These are phyloP conservation scores for Eristalis tenax DNA, from an alignment of 2,888 invertebrate species.

Conservation along the genomic window DNA sequence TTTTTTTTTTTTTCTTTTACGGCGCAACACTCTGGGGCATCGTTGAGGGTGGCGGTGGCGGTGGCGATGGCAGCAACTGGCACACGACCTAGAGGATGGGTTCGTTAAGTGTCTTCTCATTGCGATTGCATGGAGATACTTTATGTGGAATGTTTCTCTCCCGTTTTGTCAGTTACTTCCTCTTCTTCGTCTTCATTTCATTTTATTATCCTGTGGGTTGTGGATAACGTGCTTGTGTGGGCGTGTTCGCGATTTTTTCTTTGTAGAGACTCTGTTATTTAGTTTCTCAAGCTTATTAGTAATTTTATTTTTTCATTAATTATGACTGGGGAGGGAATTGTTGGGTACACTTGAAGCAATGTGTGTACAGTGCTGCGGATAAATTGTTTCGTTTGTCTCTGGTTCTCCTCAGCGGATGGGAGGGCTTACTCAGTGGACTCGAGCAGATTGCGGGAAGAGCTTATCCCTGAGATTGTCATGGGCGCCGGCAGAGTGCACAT, in stretches of 20 bases:
- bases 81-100: neutral
- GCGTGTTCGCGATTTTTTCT: too few species aligned
- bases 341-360: neutral
- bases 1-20: constrained; percentile 21
- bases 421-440: neutral
- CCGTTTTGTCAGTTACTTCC: neutral
- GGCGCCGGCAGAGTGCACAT: neutral
- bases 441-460: neutral
- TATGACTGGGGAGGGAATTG: neutral
- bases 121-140: constrained; percentile 3
- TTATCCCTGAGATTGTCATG: neutral
- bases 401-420: neutral
- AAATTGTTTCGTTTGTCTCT: neutral
- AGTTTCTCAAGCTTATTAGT: constrained; percentile 50
- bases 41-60: neutral
- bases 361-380: neutral
- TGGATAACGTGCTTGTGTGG: neutral
- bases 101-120: constrained; percentile 3
- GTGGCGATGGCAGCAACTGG: constrained; percentile 7
- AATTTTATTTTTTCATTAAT: constrained; percentile 4
- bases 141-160: neutral
- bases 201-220: constrained; percentile 12
- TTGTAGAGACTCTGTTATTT: constrained; percentile 17
- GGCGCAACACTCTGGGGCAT: constrained; percentile 5
- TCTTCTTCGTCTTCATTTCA: neutral